Conservation (phyloP, 2,113 vertebrate genomes). For the Lasiurus cinereus region DNA sequence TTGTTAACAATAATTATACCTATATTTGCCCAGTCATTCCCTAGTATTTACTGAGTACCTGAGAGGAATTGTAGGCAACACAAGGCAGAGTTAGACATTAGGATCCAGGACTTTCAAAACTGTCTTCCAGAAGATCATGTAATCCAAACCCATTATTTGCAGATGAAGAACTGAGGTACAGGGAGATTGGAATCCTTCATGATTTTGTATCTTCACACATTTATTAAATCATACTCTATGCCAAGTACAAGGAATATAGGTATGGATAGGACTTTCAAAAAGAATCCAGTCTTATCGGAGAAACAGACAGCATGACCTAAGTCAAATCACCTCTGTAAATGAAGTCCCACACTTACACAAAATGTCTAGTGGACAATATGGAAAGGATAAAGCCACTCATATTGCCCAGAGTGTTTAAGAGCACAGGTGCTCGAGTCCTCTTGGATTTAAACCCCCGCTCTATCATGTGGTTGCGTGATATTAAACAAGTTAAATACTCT, state of each 20-base stretch:
- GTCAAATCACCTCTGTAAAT: constrained; percentile 7
- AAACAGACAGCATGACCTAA: not conserved
- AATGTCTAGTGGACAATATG: not conserved
- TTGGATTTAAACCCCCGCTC: constrained; percentile 7
- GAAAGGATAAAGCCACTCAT: not conserved
- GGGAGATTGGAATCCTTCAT: not conserved
- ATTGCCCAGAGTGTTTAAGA: not conserved
- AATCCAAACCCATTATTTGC: constrained; percentile 45
- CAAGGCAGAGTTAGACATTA: constrained; percentile 36
- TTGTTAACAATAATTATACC: constrained; percentile 45
- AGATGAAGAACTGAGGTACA: constrained; percentile 43
- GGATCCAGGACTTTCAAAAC: constrained; percentile 43
- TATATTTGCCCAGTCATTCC: not conserved
- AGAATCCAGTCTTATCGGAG: not conserved
- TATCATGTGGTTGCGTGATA: not conserved
- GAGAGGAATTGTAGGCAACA: constrained; percentile 33
- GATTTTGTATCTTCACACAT: constrained; percentile 36
- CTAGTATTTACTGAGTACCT: not conserved
- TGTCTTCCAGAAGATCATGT: constrained; percentile 39
- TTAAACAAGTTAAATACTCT: constrained; percentile 42
- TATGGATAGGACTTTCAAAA: constrained; percentile 11
- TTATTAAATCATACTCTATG: constrained; percentile 53
- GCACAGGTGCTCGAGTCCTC: not conserved
- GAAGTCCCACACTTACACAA: not conserved
- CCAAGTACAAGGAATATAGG: not conserved